Evolutionary conservation across 2,113 vertebrate genomes (phyloP), one percentile per base, ranked within the genome.

Genomic region (Cryptomyrus ogoouensis): DNA sequence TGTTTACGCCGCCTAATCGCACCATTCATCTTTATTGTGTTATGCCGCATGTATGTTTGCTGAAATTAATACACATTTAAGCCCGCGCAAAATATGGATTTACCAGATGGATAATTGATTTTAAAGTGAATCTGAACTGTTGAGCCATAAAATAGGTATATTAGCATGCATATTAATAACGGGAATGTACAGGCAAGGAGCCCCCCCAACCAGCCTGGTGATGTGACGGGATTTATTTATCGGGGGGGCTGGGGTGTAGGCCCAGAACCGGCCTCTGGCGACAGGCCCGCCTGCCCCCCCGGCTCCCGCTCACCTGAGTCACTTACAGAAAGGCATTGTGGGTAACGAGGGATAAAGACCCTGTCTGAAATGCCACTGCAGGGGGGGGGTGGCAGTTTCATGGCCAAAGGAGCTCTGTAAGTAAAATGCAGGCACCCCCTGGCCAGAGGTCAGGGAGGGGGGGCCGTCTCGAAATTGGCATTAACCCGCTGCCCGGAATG

Each of bases 101-200:
- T 92, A 93, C 90, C 93, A 93, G 92, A 93, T 93, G 92, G 92
- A 92, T 94, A 93, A 94, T 94, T 94, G 93, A 93, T 94, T 94
- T 93, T 93, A 93, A 92, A 93, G 92, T 93, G 92, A 93, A 93
- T 93, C 91, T 92, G 91, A 93, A 93, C 92, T 92, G 93, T 93
- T 93, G 92, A 94, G 93, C 92, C 93, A 93, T 93, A 93, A 93
- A 94, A 94, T 93, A 92, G 93, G 92, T 91, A 74, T 91, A 94
- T 94, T 93, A 94, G 92, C 92, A 93, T 93, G 93, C 92, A 94
- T 94, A 93, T 93, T 94, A 94, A 94, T 94, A 91, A 92, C 83
- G 62, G 91, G 92, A 92, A 93, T 91, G 92, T 90, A 91, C 90
- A 89, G 90, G 90, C 80, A 87, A 90, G 90, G 90, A 50, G 46